These are phyloP conservation scores for Uloborus plumipes DNA, from an alignment of 2,888 invertebrate species.

Conservation along the genomic window DNA sequence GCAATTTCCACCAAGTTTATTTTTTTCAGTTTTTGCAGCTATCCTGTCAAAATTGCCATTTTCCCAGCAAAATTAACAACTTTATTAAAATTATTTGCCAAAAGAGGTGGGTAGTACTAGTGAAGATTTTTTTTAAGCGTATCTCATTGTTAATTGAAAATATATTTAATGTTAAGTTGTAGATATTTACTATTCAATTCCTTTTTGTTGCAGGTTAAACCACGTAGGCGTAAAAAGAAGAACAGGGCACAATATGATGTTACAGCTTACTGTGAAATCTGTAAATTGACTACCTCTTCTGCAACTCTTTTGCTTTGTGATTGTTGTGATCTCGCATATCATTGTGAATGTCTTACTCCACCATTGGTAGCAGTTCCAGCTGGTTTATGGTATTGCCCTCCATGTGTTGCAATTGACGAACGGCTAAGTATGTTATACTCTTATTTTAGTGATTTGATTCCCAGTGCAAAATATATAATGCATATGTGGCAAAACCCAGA, in stretches of 20 bases:
- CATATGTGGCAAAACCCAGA: no score
- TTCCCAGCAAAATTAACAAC: no score
- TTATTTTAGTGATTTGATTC: not conserved
- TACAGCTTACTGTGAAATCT: constrained; percentile 75
- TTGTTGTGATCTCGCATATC: constrained; percentile 91
- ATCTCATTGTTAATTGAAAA: not conserved
- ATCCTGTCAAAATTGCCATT: no score
- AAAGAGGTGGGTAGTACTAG: no score
- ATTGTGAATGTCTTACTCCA: constrained; percentile 91
- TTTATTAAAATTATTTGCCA: no score
- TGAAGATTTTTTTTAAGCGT: not conserved
- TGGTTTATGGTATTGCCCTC: constrained; percentile 90
- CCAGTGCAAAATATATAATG: no score
- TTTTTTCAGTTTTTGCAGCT: no score
- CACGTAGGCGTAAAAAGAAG: constrained; percentile 13
- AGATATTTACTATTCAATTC: not conserved
- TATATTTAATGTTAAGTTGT: not conserved
- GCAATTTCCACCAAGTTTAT: no score
- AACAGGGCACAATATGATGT: constrained; percentile 68
- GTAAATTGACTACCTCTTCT: constrained; percentile 79
- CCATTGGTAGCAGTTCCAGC: constrained; percentile 83
- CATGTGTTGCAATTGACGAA: constrained; percentile 70
- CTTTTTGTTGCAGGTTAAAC: constrained; percentile 27
- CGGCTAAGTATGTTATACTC: constrained; percentile 29
- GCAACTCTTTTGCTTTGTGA: constrained; percentile 92